A percentile compares a stretch with the other conserved stretches of the same genome.
Conservation (phyloP, 2,888 invertebrate genomes). For the Drosophila rellima region DNA sequence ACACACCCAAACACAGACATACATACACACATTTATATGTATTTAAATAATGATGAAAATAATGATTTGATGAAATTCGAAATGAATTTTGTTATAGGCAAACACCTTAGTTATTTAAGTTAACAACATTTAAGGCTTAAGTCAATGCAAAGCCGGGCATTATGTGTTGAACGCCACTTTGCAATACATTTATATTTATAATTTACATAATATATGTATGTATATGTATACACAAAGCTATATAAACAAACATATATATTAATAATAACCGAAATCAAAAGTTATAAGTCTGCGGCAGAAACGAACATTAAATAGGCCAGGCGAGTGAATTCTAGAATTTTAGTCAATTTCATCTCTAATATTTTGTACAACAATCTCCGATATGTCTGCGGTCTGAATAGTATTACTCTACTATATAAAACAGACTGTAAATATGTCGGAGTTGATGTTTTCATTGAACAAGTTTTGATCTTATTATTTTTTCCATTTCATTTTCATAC, state of each 20-base stretch:
- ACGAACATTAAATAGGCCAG: slow-evolving; percentile 34
- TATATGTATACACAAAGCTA: slow-evolving; percentile 37
- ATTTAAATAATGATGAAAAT: slow-evolving; percentile 29
- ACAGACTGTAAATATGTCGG: slow-evolving; percentile 55
- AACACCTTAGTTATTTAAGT: slow-evolving; percentile 59
- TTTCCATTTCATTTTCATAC: slow-evolving; percentile 20
- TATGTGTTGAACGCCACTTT: slow-evolving; percentile 66
- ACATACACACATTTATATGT: slow-evolving; percentile 40
- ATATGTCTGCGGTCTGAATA: slow-evolving; percentile 21
- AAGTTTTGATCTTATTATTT: slow-evolving; percentile 6
- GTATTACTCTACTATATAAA: slow-evolving; percentile 12
- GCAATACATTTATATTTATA: slow-evolving; percentile 78
- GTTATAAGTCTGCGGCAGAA: slow-evolving; percentile 45
- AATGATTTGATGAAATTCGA: slow-evolving; percentile 32
- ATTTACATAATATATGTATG: slow-evolving; percentile 42
- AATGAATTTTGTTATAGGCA: slow-evolving; percentile 40
- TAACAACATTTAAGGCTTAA: slow-evolving; percentile 72
- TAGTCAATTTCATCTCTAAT: slow-evolving; percentile 40
- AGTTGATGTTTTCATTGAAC: slow-evolving; percentile 21
- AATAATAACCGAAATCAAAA: slow-evolving; percentile 70
- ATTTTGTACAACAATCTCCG: slow-evolving; percentile 5
- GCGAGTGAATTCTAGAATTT: slow-evolving; percentile 58
- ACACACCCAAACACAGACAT: slow-evolving; percentile 33
- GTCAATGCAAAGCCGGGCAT: slow-evolving; percentile 73
- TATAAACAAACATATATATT: slow-evolving; percentile 39